A percentile compares a stretch with the other conserved stretches of the same genome.
Conservation (phyloP, 2,797 vertebrate genomes). For the Lepilemur septentrionalis region DNA sequence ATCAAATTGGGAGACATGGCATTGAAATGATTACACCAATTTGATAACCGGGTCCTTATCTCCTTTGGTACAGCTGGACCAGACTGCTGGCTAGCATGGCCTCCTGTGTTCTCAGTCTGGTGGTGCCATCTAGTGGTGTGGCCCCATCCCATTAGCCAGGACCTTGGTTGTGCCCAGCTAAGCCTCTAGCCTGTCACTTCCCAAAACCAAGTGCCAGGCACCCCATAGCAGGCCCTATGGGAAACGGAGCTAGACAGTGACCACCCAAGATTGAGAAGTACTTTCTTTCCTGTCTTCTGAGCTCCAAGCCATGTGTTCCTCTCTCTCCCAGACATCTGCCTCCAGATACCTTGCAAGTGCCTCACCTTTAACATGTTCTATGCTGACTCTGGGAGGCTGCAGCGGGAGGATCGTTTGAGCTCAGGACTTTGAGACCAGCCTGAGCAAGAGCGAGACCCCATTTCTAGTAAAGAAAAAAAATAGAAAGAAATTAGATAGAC, state of each 20-base stretch:
- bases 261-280: not conserved
- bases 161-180: not conserved
- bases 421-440: too few species aligned
- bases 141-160: not conserved
- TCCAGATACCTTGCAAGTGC: not conserved
- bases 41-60: too few species aligned
- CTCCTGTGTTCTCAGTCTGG: slow-evolving; percentile 13
- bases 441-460: too few species aligned
- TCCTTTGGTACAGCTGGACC: not conserved
- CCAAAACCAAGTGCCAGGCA: not conserved
- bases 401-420: too few species aligned
- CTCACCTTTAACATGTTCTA: not conserved
- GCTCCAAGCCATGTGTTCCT: not conserved
- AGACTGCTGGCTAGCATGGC: not conserved
- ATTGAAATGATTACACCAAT: too few species aligned
- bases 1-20: not conserved
- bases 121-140: slow-evolving; percentile 44
- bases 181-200: not conserved
- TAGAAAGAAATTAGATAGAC: too few species aligned
- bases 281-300: not conserved
- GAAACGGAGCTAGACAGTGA: not conserved
- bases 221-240: not conserved
- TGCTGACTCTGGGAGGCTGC: not conserved
- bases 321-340: not conserved
- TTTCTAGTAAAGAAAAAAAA: too few species aligned